Evolutionary conservation across 2,888 invertebrate species (phyloP), one percentile per base, ranked within the genome.

Genomic region (Rosalia funebris): DNA sequence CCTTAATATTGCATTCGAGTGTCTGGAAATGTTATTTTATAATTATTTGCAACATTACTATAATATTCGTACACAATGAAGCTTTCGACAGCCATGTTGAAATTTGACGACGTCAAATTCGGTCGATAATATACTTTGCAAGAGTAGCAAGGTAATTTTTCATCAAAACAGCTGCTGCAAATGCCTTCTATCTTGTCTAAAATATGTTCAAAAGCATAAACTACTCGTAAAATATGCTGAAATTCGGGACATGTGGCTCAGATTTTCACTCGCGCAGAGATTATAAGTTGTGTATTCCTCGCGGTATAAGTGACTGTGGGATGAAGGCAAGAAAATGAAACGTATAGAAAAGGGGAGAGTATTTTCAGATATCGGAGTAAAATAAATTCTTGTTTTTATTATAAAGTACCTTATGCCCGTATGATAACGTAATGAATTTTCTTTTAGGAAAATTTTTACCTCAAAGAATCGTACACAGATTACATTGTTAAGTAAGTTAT

Each of bases 141-240:
- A 44, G 58, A 54, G 63, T 62, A 50, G 57, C 60, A 63, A 68
- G 62, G 67, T 63, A 60, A 62, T 65, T 63, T 67, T 67, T 67
- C 67, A 67, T 61, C 59, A 52, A 56, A 47, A 56, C 46, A 52
- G 55, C 57, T 53, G 31, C 46, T 16, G 60, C 14, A 66, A 60
- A 57, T 47, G 57, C 57, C 55, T 57, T 61, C 55, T 59, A 61
- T 65, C 65, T 58, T 57, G 54, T 63, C 61, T 57, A 54, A 66
- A 66, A 66, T 63, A 61, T 63, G 63, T 60, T 63, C 55, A 46
- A 46, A 42, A 46, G 55, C 57, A 58, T 54, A 61, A 60, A 45
- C 56, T 62, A 32, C 56, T 19, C 57, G 44, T 41, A 54, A 58
- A 62, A 55, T 56, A 50, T 63, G 61, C 50, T 58, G 59, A 55